phyloP scores from a whole-genome alignment of 2,888 invertebrate species.

The Aethes cnicana region DNA sequence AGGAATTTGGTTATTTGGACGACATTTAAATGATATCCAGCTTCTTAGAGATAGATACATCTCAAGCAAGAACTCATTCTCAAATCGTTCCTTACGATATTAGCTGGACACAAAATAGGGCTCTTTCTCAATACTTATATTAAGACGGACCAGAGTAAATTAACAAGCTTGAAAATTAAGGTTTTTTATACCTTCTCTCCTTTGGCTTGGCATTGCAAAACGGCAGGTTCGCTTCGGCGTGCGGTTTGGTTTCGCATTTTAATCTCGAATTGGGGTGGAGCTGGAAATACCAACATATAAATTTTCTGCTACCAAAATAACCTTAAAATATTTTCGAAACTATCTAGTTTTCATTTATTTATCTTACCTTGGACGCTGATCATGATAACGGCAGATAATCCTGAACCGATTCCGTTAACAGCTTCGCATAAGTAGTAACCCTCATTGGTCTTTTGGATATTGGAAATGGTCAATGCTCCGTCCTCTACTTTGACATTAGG shows the following conservation, averaged over 20 bases:
- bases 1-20: neutral
- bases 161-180: neutral
- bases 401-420: conserved; percentile 97
- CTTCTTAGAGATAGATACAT: no score
- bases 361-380: conserved; percentile 94
- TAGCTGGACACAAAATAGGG: no score
- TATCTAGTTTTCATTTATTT: neutral
- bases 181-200: conserved; percentile 86
- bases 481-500: conserved; percentile 96
- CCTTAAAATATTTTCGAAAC: no score
- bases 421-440: conserved; percentile 98
- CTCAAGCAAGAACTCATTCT: no score
- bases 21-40: no score
- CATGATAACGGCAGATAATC: conserved; percentile 95
- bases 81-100: no score
- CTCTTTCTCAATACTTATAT: no score
- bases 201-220: conserved; percentile 94
- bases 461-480: conserved; percentile 93
- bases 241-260: conserved; percentile 96
- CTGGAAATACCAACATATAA: conserved; percentile 63
- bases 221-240: conserved; percentile 94
- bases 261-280: conserved; percentile 96
- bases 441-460: conserved; percentile 96
- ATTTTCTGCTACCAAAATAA: no score
- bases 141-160: no score